A percentile compares a stretch with the other conserved stretches of the same genome.
These are phyloP conservation scores for Nebria ingens DNA, from an alignment of 1,140 invertebrate genomes.

Conservation along the genomic window DNA sequence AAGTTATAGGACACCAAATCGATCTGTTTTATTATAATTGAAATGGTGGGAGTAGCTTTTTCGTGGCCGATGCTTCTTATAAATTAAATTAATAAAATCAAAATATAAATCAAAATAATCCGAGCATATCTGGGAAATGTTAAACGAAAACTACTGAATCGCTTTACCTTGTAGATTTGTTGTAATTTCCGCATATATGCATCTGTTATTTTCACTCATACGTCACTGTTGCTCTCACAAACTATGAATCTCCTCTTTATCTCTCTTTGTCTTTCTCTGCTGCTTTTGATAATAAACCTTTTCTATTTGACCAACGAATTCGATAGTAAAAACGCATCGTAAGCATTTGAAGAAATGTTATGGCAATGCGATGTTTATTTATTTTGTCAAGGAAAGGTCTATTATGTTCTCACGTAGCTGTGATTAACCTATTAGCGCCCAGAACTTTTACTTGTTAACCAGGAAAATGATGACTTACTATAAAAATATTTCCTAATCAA, in stretches of 20 bases:
- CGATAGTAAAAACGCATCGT: too few species aligned
- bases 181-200: not conserved
- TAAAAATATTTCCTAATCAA: too few species aligned
- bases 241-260: not conserved
- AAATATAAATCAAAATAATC: not conserved
- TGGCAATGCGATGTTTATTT: too few species aligned
- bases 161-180: not conserved
- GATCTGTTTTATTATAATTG: conserved; percentile 3
- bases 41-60: not conserved
- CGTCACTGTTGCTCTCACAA: not conserved
- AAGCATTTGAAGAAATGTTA: not conserved
- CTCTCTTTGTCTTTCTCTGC: not conserved
- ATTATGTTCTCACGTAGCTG: too few species aligned
- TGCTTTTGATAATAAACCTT: too few species aligned
- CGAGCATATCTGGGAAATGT: not conserved
- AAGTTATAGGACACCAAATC: not conserved
- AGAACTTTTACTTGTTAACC: too few species aligned
- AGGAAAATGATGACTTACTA: too few species aligned
- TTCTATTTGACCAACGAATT: too few species aligned
- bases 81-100: not conserved
- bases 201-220: not conserved
- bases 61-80: not conserved
- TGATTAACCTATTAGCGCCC: too few species aligned
- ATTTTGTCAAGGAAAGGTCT: too few species aligned
- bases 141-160: not conserved